Conservation (phyloP, 2,797 vertebrate species). For the Chiloscyllium punctatum region DNA sequence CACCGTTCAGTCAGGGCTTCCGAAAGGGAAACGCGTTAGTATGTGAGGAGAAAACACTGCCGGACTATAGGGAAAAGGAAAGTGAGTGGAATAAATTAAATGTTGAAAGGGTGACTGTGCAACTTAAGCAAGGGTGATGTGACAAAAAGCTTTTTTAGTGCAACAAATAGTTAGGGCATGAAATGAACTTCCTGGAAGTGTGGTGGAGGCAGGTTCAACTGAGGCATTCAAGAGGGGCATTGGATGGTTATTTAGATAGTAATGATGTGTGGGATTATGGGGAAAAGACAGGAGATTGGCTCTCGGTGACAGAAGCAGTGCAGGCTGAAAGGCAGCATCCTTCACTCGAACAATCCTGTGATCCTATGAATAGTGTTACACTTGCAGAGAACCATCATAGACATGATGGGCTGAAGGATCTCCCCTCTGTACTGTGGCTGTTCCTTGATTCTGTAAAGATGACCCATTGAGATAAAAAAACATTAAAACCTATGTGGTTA, state of each 20-base stretch:
- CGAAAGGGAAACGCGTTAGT: not conserved
- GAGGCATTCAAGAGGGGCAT: too few species aligned
- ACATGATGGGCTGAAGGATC: not conserved
- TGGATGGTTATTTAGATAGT: too few species aligned
- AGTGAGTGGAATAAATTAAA: too few species aligned
- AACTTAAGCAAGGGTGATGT: too few species aligned
- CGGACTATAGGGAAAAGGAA: not conserved
- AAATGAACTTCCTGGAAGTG: too few species aligned
- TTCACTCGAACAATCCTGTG: too few species aligned
- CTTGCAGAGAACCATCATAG: not conserved
- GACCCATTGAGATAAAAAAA: not conserved
- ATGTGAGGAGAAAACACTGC: not conserved
- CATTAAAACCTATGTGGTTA: not conserved
- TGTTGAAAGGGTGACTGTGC: too few species aligned
- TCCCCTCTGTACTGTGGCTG: not conserved
- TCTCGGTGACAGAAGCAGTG: not conserved
- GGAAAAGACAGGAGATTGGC: not conserved
- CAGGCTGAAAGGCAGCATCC: too few species aligned
- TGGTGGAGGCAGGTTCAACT: too few species aligned
- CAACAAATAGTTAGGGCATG: too few species aligned
- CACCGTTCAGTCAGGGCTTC: not conserved
- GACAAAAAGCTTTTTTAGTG: too few species aligned
- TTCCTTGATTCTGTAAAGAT: not conserved
- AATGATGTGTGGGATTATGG: too few species aligned
- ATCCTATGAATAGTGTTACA: not conserved